Base-by-base conservation (phyloP, 2,113 vertebrate species). In the Sorex fumeus region DNA sequence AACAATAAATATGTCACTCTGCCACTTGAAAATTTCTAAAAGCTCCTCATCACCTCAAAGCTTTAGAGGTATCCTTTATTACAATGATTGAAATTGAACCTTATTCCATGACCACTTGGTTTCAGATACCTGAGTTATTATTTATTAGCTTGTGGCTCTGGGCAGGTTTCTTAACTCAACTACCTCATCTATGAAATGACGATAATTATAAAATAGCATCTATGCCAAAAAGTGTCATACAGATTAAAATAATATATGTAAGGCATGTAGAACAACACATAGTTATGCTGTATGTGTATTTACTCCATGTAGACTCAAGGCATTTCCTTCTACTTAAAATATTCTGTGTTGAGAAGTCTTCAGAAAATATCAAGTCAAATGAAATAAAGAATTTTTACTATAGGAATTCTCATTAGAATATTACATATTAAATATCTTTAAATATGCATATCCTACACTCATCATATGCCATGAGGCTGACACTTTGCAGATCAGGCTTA, bases 281-380 rank as follows among this genome's bases (percentile, higher is more conserved):
- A n/a, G n/a, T n/a, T n/a, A n/a, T n/a, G n/a, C n/a, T n/a, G n/a
- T n/a, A n/a, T n/a, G n/a, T n/a, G n/a, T 62, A 7, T 50, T n/a
- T 88, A 13, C 32, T 80, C 25, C 67, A 4, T 60, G 21, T 36
- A 83, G 45, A 75, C 40, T 34, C 34, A 78, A 69, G 18, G 1
- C 18, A 86, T 45, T 92, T 83, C 7, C 30, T 90, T 57, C 76
- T 28, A 43, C 67, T 66, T 53, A 88, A 81, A 88, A 32, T 53
- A 86, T 40, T 23, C 3, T 50, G 5, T 67, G 8, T 71, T 15
- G 23, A 50, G 57, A 96, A 75, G 23, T 28, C 50, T 84, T 75
- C 91, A 74, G 71, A 23, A 93, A 86, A 69, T 27, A 19, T 43
- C 67, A 53, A 19, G 53, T 74, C 36, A 57, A 75, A 50, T 78